Evolutionary conservation across 2,113 vertebrate genomes (phyloP), one percentile per base, ranked within the genome.

Genomic region (Collichthys lucidus): DNA sequence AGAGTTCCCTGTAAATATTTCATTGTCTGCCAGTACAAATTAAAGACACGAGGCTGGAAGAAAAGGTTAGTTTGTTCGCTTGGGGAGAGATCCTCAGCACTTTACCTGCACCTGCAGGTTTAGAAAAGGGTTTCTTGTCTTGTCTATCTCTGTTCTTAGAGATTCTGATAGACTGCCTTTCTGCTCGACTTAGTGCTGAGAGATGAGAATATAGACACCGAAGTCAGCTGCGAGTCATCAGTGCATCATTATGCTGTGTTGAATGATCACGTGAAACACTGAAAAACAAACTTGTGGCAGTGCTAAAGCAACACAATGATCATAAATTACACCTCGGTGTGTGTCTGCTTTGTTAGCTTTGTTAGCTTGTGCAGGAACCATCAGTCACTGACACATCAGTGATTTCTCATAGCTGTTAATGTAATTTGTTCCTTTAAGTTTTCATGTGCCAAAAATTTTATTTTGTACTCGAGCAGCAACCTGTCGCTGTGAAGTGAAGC

Each of bases 1-100:
- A 96, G 96, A 96, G 95, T 93, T 94, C 91, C 94, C 82, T 80
- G 94, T 97, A 95, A 97, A 97, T 97, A 97, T 97, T 97, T 97
- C 93, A 97, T 97, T 83, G 95, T 94, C 95, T 97, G 97, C 95
- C 96, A 95, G 94, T 93, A 92, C 95, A 94, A 96, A 96, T 96
- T 95, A 96, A 95, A 95, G 95, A 96, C 91, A 92, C 90, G 79
- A 92, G 87, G 92, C 85, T 90, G 86, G 89, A 91, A 82, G 88
- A 83, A 89, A 82, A 86, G 79, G 86, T 89, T 87, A 76, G 82
- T 79, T 80, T 65, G 85, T 87, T 87, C 56, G 80, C 85, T 88
- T 59, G 11, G 84, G 73, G 86, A 86, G 68, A 80, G 74, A 76
- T 85, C 85, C 81, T 77, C 69, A 56, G 73, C 84, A 77, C 80